Evolutionary conservation across 23 tunicate genomes (phyloP).

Genomic region (Trididemnum nubilum): DNA sequence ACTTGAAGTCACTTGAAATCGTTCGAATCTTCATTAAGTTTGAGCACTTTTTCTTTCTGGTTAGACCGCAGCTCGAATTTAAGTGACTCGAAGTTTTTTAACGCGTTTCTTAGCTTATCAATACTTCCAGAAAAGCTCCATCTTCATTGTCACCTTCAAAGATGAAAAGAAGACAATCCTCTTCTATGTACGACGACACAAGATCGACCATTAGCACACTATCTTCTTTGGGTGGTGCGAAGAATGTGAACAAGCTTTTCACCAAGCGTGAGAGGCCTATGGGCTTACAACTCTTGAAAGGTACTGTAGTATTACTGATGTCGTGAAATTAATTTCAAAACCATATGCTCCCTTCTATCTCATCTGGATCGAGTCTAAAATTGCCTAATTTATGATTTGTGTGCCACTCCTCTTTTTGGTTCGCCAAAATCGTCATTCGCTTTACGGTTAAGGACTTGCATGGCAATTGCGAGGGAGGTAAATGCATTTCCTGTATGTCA

Average conservation of each 20-base stretch:
- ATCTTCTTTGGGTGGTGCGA: conserved; percentile 43
- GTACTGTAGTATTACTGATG: conserved; percentile 21
- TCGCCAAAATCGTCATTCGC: not conserved
- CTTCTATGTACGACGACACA: conserved; percentile 52
- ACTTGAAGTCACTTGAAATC: no score
- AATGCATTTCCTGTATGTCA: no score
- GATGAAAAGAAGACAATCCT: not conserved
- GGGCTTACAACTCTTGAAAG: conserved; percentile 74
- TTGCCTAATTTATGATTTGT: no score
- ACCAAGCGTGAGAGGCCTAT: conserved; percentile 88
- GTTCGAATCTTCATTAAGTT: no score
- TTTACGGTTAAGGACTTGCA: no score
- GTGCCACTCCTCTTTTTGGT: not conserved
- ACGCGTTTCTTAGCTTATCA: no score
- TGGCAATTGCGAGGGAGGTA: no score
- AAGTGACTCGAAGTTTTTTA: no score
- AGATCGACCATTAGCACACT: conserved; percentile 71
- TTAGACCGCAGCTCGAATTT: no score
- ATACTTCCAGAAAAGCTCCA: no score
- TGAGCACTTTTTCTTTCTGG: no score
- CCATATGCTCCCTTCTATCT: not conserved
- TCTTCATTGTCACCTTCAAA: not conserved
- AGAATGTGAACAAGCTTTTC: conserved; percentile 72
- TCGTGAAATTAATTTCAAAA: not conserved
- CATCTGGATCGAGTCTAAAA: no score